Conservation (phyloP, 23 tunicate species). For the Phallusia fumigata region DNA sequence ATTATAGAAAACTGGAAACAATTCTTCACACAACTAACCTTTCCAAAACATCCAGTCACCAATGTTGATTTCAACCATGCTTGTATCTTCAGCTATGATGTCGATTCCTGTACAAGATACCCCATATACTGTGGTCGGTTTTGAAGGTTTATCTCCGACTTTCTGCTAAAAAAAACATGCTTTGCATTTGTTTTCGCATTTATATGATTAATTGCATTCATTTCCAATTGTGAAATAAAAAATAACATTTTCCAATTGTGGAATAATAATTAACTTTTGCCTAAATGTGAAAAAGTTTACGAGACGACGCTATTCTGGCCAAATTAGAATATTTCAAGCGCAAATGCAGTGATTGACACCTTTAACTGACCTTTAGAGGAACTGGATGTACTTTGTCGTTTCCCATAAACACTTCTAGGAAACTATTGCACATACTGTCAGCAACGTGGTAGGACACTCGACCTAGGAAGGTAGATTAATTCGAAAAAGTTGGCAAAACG, state of each 20-base stretch:
- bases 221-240: no score
- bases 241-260: no score
- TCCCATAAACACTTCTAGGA: background rate
- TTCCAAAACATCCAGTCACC: slow-evolving; percentile 8
- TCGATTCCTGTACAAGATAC: background rate
- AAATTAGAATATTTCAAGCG: no score
- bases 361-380: background rate
- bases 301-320: no score
- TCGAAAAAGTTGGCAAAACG: no score
- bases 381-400: background rate
- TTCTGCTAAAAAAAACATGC: no score
- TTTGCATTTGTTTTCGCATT: no score
- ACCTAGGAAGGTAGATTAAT: background rate
- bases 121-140: background rate
- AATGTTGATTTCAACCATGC: background rate
- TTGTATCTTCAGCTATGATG: background rate
- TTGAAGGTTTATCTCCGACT: background rate
- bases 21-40: background rate
- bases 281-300: no score
- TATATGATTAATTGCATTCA: no score
- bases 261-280: no score
- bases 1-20: background rate
- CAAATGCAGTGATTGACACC: no score
- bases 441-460: background rate
- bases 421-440: background rate